Evolutionary conservation across 1,140 invertebrate genomes (phyloP), one percentile per base, ranked within the genome.

Genomic region (Cherax quadricarinatus): DNA sequence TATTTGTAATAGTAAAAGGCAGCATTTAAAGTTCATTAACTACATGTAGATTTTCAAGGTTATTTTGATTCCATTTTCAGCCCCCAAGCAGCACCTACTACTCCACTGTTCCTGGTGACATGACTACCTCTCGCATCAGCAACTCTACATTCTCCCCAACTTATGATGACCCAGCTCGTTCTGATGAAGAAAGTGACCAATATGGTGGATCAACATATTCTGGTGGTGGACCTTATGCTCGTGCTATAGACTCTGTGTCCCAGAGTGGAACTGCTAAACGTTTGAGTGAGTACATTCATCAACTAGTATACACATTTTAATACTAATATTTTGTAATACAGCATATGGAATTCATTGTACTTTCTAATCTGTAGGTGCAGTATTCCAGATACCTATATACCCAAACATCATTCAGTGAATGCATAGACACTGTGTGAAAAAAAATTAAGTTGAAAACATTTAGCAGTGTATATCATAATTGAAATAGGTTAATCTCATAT

Each of bases 241-340:
- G 92, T n/a, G 92, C 92, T 51, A 93, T 93, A 70, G 94, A 94
- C 80, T 93, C 94, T 10, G 92, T 93, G 80, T 93, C 93, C 24
- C 94, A 93, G 89, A 91, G 91, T 66, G 94, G 94, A 87, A 94
- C 94, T 79, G 93, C 94, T 48, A 93, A 93, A 70, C 94, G 94
- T 73, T 80, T 92, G 41, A 93, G 93, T 94, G 86, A 92, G 94
- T 90, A 78, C 48, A 78, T 18, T 70, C 6, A 21, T 21, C 6
- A 70, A 70, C 16, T 70, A 21, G 21, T 70, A 18, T 70, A 14
- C 14, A 3, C 7, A 70, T 21, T 57, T 57, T 10, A 10, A 14
- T 57, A 57, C 53, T 57, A 10, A 57, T 57, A 21, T 70, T 70
- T 21, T n/a, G 21, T 18, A 70, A 21, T 70, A 70, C 21, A 70